Conservation (phyloP, 2,888 invertebrate genomes). For the Cantharis rufa region DNA sequence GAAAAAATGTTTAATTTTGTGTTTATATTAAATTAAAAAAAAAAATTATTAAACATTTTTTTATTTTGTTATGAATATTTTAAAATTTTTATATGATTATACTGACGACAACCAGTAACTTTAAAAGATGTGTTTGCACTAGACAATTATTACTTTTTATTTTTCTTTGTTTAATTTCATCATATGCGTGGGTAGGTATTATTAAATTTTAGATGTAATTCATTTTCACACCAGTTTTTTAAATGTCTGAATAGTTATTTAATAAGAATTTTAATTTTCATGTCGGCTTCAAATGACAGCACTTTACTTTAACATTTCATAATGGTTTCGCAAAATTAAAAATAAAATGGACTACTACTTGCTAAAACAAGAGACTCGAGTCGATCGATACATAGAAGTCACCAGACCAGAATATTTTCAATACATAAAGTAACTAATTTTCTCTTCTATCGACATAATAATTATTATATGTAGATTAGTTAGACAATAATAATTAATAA, state of each 20-base stretch:
- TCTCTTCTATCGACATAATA: neutral
- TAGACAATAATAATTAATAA: neutral
- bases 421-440: neutral
- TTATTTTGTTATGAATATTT: too few relatives aligned
- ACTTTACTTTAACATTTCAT: neutral
- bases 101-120: too few relatives aligned
- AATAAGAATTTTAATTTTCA: neutral
- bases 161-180: neutral
- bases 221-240: neutral
- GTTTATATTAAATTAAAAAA: too few relatives aligned
- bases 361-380: neutral
- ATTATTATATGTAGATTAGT: neutral
- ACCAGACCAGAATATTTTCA: neutral
- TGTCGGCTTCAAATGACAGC: neutral
- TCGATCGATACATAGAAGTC: neutral
- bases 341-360: neutral
- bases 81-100: too few relatives aligned
- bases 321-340: neutral
- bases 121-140: too few relatives aligned
- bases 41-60: too few relatives aligned
- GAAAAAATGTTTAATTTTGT: too few relatives aligned
- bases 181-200: too few relatives aligned
- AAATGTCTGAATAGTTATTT: neutral
- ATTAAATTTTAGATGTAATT: neutral
- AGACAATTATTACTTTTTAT: too few relatives aligned